Conservation (phyloP, 2,113 vertebrate genomes). For the Pongo abelii region DNA sequence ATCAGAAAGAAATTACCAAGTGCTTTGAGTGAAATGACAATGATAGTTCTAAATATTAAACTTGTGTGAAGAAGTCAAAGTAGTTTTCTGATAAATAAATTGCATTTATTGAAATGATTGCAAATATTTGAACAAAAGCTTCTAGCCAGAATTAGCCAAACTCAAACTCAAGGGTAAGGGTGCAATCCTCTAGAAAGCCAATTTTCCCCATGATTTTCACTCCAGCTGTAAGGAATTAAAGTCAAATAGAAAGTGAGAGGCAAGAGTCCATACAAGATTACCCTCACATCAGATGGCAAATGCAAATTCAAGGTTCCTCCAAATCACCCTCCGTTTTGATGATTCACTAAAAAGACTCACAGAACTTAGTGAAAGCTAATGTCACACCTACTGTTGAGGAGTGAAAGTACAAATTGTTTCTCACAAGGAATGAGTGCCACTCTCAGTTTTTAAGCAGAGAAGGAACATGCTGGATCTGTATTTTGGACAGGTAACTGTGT, state of each 20-base stretch:
- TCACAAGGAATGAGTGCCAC: not conserved
- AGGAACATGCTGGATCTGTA: not conserved
- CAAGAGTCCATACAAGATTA: not conserved
- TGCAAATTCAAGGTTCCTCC: not conserved
- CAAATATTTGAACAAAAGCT: not conserved
- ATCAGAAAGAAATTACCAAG: not conserved
- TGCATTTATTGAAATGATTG: not conserved
- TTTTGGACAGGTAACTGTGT: not conserved
- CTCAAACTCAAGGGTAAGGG: not conserved
- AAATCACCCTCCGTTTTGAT: not conserved
- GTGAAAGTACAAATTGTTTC: not conserved
- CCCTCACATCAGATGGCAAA: not conserved
- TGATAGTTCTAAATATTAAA: not conserved
- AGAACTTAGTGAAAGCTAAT: not conserved
- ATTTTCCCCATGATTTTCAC: not conserved
- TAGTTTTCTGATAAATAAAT: not conserved
- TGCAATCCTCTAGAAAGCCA: not conserved
- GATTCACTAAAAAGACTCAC: not conserved
- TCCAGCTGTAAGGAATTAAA: not conserved
- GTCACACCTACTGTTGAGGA: not conserved
- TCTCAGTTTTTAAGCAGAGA: not conserved
- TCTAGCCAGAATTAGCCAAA: not conserved
- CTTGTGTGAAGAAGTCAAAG: not conserved
- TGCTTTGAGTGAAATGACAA: not conserved
- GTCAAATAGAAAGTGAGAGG: not conserved